A percentile compares a stretch with the other conserved stretches of the same genome.
These are phyloP conservation scores for Tetragnatha montana DNA, from an alignment of 2,888 invertebrate species.

Conservation along the genomic window DNA sequence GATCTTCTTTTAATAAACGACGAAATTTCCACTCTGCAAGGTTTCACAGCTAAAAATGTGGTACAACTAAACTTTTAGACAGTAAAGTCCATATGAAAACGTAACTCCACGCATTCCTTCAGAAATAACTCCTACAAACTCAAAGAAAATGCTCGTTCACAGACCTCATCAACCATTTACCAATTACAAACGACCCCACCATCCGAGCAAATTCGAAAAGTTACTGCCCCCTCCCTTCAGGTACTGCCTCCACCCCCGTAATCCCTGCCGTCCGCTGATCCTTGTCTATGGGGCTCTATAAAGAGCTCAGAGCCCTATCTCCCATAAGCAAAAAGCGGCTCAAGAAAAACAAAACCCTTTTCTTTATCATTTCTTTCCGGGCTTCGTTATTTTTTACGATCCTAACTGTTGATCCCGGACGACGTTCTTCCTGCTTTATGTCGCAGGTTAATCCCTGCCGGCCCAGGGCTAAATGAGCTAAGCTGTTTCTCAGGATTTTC, in stretches of 20 bases:
- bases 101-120: too few species aligned
- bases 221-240: not conserved
- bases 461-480: conserved; percentile 52
- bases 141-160: too few species aligned
- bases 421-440: conserved; percentile 68
- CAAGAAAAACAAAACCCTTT: not conserved
- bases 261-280: not conserved
- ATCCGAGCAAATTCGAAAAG: not conserved
- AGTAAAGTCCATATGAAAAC: too few species aligned
- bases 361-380: not conserved
- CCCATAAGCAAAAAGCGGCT: not conserved
- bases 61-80: too few species aligned
- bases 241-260: conserved; percentile 1
- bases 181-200: too few species aligned
- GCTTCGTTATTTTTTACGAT: conserved; percentile 68
- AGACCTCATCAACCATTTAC: too few species aligned
- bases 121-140: too few species aligned
- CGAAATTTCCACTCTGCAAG: too few species aligned
- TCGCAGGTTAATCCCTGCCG: conserved; percentile 64
- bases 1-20: too few species aligned
- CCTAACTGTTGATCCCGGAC: conserved; percentile 68
- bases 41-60: too few species aligned
- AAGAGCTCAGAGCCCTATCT: not conserved
- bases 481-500: conserved; percentile 54
- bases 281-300: not conserved